Base-by-base conservation (phyloP, 2,888 invertebrate species). In the Cabera pusaria region DNA sequence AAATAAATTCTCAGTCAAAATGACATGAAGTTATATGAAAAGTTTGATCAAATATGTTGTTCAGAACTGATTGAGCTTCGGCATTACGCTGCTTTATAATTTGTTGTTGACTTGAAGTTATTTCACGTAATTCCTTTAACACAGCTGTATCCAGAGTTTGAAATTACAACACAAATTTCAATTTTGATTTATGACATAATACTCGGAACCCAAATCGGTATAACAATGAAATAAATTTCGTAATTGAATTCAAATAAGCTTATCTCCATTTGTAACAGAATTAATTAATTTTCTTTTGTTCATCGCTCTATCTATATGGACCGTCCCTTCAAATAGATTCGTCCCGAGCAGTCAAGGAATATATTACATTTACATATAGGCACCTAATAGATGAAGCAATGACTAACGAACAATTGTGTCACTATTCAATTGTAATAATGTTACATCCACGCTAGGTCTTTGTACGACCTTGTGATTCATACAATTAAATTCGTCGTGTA, bases 401-500 rank as follows among this genome's bases (percentile, higher is more conserved):
- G 65, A 71, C 54, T 69, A 64, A 71, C 50, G 38, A 35, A 44
- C 52, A 44, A 64, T 64, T 67, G 64, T 68, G 59, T 63, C 54
- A 49, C 44, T 44, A 53, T 63, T 64, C 64, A 68, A 72, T 68
- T 64, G 64, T 52, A 64, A 64, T 64, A 67, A 62, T 67, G 58
- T 61, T 59, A 50, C 55, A 58, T 26, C 39, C 26, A 26, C 28
- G 25, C 32, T 44, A 44, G 52, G 48, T 50, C 59, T 56, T 62
- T 61, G 61, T 51, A 61, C 56, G 53, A 49, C 60, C 46, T 57
- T 50, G 52, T 64, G 58, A 63, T 44, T 64, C 62, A 65, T 49
- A 26, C 26, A 44, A 26, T 39, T 34, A 24, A 46, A 34, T 49
- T 40, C 21, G 25, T 20, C 11, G 31, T 25, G 28, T 33, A 27